phyloP scores from a whole-genome alignment of 1,140 invertebrate genomes.

The Rhizoglyphus robini region DNA sequence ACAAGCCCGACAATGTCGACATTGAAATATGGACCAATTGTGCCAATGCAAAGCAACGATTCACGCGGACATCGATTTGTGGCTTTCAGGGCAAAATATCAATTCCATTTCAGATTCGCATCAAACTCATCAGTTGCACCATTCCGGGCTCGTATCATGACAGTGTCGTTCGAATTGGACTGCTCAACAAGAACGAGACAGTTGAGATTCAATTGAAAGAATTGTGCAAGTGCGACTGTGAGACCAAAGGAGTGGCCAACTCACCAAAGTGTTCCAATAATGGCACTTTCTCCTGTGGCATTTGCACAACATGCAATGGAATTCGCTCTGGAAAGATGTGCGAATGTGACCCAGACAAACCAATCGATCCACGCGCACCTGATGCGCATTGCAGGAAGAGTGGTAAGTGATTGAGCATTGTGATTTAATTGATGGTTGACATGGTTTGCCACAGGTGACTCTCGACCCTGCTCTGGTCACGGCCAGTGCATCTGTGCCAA shows the following conservation, averaged over 20 bases:
- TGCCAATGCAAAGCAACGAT: not conserved
- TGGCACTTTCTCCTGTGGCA: constrained; percentile 54
- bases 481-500: constrained; percentile 49
- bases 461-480: constrained; percentile 34
- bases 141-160: not conserved
- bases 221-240: constrained; percentile 26
- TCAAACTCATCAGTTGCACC: constrained; percentile 14
- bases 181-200: constrained; percentile 74
- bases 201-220: constrained; percentile 67
- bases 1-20: constrained; percentile 11
- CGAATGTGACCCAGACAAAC: constrained; percentile 18
- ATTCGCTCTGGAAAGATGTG: constrained; percentile 1
- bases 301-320: constrained; percentile 49
- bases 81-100: not conserved
- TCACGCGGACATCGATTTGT: not conserved
- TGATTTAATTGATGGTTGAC: not conserved
- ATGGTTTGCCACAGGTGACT: constrained; percentile 4
- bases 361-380: not conserved
- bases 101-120: constrained; percentile 17
- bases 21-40: constrained; percentile 16
- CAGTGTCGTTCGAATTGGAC: constrained; percentile 62
- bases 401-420: not conserved
- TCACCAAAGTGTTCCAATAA: constrained; percentile 22
- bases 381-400: constrained; percentile 7
- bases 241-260: not conserved